Evolutionary conservation across 2,797 vertebrate genomes (phyloP).

Genomic region (Sternotherus odoratus): DNA sequence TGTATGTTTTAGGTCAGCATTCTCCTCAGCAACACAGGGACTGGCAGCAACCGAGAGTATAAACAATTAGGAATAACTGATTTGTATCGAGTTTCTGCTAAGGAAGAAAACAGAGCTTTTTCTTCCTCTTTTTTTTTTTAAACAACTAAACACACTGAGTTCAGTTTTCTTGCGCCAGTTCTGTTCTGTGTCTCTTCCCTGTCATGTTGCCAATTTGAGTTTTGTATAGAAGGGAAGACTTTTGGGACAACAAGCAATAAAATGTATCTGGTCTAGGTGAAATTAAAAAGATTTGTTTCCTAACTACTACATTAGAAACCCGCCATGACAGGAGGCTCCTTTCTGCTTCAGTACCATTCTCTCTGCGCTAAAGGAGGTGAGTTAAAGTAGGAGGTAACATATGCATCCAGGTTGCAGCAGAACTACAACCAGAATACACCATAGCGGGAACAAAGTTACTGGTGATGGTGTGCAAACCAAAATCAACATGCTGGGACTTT

Average conservation of each 20-base stretch:
- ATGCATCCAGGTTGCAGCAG: neutral
- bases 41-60: neutral
- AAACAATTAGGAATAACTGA: neutral
- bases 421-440: neutral
- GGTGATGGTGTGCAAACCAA: neutral
- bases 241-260: neutral
- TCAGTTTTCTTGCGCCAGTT: neutral
- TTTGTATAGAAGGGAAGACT: neutral
- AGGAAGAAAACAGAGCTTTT: neutral
- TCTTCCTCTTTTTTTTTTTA: neutral
- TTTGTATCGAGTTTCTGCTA: neutral
- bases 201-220: neutral
- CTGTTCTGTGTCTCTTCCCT: neutral
- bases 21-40: neutral
- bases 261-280: neutral
- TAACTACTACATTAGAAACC: neutral
- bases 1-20: neutral
- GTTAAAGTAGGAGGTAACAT: neutral
- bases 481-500: neutral
- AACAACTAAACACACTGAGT: neutral
- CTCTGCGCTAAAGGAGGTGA: neutral
- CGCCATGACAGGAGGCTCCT: neutral
- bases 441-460: neutral
- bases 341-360: neutral
- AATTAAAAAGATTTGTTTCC: neutral